These are phyloP conservation scores for Amphimedon queenslandica DNA, from an alignment of 37 sponge, comb jelly and placozoan genomes.

Conservation along the genomic window DNA sequence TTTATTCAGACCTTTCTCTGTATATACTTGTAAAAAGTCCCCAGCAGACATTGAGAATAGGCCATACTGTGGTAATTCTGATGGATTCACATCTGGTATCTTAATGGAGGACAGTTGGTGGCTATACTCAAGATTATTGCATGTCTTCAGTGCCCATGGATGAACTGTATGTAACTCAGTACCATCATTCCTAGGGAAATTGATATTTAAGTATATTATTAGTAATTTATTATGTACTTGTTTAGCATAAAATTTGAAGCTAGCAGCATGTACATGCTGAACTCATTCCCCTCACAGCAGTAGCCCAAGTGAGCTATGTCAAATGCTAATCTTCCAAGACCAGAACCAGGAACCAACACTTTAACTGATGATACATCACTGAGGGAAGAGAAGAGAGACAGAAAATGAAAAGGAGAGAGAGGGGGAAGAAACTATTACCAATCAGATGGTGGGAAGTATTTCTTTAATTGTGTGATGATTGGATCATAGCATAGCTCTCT, in stretches of 20 bases:
- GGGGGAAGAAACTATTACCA: slow-evolving; percentile 23
- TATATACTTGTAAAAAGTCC: slow-evolving; percentile 90
- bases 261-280: slow-evolving; percentile 94
- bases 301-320: slow-evolving; percentile 87
- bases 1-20: slow-evolving; percentile 39
- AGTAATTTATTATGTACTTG: too few species aligned
- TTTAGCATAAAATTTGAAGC: slow-evolving; percentile 96
- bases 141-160: slow-evolving; percentile 85
- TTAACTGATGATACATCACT: slow-evolving; percentile 41
- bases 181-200: slow-evolving; percentile 4
- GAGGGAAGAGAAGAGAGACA: background rate
- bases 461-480: slow-evolving; percentile 76
- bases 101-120: slow-evolving; percentile 59
- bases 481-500: slow-evolving; percentile 85
- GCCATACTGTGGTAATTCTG: slow-evolving; percentile 46
- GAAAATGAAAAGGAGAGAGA: background rate
- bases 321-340: slow-evolving; percentile 90
- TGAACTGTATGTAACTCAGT: slow-evolving; percentile 26
- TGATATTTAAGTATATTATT: too few species aligned
- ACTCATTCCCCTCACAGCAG: slow-evolving; percentile 96
- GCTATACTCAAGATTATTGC: slow-evolving; percentile 66
- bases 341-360: slow-evolving; percentile 93
- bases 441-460: slow-evolving; percentile 46
- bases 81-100: slow-evolving; percentile 90
- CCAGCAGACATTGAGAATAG: slow-evolving; percentile 97